Conservation (phyloP, 2,888 invertebrate genomes). For the Dicyrtoma fusca region DNA sequence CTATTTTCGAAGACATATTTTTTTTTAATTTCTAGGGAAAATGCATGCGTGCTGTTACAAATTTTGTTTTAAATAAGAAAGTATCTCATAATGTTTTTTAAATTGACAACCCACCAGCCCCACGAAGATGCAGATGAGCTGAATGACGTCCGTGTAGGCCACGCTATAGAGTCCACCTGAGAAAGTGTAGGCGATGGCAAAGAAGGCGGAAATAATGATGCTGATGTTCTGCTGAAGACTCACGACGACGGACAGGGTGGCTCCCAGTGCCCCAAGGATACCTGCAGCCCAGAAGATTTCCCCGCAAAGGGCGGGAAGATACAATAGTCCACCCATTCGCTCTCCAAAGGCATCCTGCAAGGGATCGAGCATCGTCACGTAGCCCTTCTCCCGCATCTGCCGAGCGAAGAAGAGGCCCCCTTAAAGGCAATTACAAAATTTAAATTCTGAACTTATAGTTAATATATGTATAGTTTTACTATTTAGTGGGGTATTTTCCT, state of each 20-base stretch:
- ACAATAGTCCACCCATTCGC: slow-evolving; percentile 69
- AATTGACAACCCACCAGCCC: slow-evolving; percentile 70
- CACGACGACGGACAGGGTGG: slow-evolving; percentile 67
- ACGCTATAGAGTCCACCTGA: slow-evolving; percentile 74
- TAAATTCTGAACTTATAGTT: background rate
- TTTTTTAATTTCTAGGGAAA: no score
- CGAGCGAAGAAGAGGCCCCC: slow-evolving; percentile 71
- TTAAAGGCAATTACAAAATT: no score
- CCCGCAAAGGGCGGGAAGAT: slow-evolving; percentile 69
- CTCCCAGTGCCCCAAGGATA: slow-evolving; percentile 60
- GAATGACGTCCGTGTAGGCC: slow-evolving; percentile 73
- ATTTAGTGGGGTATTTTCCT: no score
- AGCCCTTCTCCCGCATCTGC: slow-evolving; percentile 70
- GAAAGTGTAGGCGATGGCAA: slow-evolving; percentile 69
- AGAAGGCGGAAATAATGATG: slow-evolving; percentile 66
- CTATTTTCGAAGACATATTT: no score
- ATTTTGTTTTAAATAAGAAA: no score
- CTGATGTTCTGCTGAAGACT: slow-evolving; percentile 64
- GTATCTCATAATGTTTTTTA: no score
- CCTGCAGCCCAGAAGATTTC: slow-evolving; percentile 68
- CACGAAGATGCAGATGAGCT: slow-evolving; percentile 69
- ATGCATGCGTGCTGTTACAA: no score
- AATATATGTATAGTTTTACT: no score
- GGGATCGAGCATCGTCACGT: slow-evolving; percentile 74
- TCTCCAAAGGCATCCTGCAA: slow-evolving; percentile 72